Conservation (phyloP, 2,888 invertebrate genomes). For the Zaprionus lineosus region DNA sequence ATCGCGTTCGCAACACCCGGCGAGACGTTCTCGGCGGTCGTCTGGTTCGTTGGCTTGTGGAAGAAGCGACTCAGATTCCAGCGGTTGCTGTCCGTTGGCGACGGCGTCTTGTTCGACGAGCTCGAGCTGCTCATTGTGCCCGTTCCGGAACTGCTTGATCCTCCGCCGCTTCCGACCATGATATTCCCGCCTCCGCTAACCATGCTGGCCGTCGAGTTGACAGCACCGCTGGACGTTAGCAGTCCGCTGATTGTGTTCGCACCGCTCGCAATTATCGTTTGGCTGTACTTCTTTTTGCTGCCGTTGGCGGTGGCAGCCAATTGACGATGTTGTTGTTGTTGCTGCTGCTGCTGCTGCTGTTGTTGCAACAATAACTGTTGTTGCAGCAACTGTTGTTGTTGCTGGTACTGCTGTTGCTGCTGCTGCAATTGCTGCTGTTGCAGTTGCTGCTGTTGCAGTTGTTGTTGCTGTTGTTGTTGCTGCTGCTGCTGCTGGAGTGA, state of each 20-base stretch:
- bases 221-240: slow-evolving; percentile 28
- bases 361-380: slow-evolving; percentile 28
- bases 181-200: slow-evolving; percentile 14
- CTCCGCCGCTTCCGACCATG: slow-evolving; percentile 4
- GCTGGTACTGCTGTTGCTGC: slow-evolving; percentile 37
- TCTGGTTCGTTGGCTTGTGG: slow-evolving; percentile 66
- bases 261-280: slow-evolving; percentile 69
- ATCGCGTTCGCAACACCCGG: slow-evolving; percentile 64
- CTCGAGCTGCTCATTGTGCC: slow-evolving; percentile 65
- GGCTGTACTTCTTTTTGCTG: slow-evolving; percentile 64
- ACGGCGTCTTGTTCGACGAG: slow-evolving; percentile 79
- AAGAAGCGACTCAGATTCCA: slow-evolving; percentile 80
- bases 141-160: slow-evolving; percentile 44
- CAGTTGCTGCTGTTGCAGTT: slow-evolving; percentile 34
- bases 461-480: slow-evolving; percentile 29
- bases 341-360: slow-evolving; percentile 37
- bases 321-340: slow-evolving; percentile 16
- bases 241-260: slow-evolving; percentile 70
- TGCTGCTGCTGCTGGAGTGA: slow-evolving; percentile 46
- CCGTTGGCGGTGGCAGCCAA: slow-evolving; percentile 37
- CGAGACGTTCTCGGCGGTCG: slow-evolving; percentile 69
- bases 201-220: slow-evolving; percentile 8
- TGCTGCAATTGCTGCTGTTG: slow-evolving; percentile 31
- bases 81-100: slow-evolving; percentile 79
- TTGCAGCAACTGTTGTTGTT: too few species aligned